A percentile compares a stretch with the other conserved stretches of the same genome.
Conservation (phyloP, 2,888 invertebrate genomes). For the Deilephila elpenor region DNA sequence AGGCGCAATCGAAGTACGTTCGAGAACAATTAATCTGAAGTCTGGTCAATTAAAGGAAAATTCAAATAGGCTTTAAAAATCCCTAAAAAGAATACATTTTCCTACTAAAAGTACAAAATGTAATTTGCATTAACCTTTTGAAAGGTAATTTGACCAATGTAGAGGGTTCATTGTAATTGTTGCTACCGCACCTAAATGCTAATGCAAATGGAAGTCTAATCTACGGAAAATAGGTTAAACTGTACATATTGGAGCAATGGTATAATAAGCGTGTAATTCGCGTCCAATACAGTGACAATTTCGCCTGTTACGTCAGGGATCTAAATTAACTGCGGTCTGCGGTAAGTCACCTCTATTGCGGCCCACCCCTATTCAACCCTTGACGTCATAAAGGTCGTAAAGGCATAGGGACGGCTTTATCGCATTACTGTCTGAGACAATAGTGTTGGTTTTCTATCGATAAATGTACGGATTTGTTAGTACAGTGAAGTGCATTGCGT, state of each 20-base stretch:
- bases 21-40: no score
- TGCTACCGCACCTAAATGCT: background rate
- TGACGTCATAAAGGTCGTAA: conserved; percentile 20
- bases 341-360: conserved; percentile 26
- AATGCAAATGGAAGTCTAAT: background rate
- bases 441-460: conserved; percentile 4
- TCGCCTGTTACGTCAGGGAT: background rate
- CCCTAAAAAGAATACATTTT: no score
- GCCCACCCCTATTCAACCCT: conserved; percentile 16
- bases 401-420: conserved; percentile 9
- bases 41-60: no score
- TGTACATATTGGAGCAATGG: conserved; percentile 15
- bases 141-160: background rate
- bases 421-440: background rate
- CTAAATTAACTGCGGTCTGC: conserved; percentile 23
- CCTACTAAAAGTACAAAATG: no score
- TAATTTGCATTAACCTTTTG: no score
- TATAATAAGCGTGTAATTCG: conserved; percentile 33
- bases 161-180: background rate
- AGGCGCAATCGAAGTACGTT: no score
- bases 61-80: no score
- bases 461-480: background rate
- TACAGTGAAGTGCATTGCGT: background rate
- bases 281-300: conserved; percentile 1
- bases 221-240: background rate